Conservation (phyloP, 2,797 vertebrate genomes). For the Semaprochilodus insignis region DNA sequence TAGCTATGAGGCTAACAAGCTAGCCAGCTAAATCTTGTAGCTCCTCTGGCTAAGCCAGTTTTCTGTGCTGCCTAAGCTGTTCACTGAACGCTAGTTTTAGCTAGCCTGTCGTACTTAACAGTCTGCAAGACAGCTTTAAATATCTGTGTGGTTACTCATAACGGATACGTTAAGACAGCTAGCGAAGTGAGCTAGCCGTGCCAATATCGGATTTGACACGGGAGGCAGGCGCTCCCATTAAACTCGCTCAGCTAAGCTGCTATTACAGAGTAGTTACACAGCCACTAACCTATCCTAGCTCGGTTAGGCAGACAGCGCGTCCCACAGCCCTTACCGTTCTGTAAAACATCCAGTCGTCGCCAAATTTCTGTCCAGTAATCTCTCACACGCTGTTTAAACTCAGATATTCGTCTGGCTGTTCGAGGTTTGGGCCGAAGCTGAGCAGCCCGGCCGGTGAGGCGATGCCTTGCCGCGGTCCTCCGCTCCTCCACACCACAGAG, state of each 20-base stretch:
- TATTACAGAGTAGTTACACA: background rate
- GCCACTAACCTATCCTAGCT: background rate
- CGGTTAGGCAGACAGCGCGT: background rate
- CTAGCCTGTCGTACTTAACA: background rate
- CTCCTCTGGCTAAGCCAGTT: background rate
- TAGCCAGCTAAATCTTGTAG: slow-evolving; percentile 14
- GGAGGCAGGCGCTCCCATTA: slow-evolving; percentile 48
- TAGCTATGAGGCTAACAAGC: slow-evolving; percentile 22
- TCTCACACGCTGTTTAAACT: background rate
- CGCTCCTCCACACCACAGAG: background rate
- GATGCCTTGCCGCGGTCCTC: slow-evolving; percentile 4
- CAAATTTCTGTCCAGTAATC: background rate
- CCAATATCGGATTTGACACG: slow-evolving; percentile 27
- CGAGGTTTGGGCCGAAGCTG: background rate
- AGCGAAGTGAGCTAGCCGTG: background rate
- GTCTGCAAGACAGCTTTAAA: background rate
- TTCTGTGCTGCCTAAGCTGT: background rate
- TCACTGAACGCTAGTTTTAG: background rate
- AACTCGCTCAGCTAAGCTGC: slow-evolving; percentile 20
- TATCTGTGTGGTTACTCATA: background rate
- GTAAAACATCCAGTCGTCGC: slow-evolving; percentile 58
- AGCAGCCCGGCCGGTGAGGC: slow-evolving; percentile 33
- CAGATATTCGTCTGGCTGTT: background rate
- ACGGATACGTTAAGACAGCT: background rate
- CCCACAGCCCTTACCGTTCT: slow-evolving; percentile 60